Evolutionary conservation across 2,113 vertebrate species (phyloP).

Genomic region (Malurus melanocephalus): DNA sequence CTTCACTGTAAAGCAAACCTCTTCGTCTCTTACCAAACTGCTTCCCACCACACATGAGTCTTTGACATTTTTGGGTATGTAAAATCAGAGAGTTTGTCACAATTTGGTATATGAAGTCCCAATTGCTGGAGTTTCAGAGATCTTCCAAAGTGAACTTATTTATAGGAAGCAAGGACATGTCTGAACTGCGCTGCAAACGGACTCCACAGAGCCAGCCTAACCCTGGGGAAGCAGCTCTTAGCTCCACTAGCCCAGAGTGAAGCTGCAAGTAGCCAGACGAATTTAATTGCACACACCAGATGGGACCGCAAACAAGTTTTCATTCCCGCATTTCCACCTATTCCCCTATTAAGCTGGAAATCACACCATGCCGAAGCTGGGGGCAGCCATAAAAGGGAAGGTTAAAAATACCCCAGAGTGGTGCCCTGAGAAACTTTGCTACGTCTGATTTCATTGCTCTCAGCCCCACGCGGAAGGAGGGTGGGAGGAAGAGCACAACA

Average conservation of each 20-base stretch:
- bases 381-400: not conserved
- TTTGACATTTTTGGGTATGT: fast-evolving
- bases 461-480: not conserved
- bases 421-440: not conserved
- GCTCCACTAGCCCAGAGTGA: fast-evolving
- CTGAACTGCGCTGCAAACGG: fast-evolving
- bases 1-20: not conserved
- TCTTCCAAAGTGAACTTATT: not conserved
- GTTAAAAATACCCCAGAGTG: not conserved
- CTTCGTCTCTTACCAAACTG: not conserved
- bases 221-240: not conserved
- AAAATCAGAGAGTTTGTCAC: not conserved
- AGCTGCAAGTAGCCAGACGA: not conserved
- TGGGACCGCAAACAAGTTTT: fast-evolving
- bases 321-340: not conserved
- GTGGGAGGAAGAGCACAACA: not conserved
- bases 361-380: not conserved
- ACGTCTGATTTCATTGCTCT: not conserved
- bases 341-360: not conserved
- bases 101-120: not conserved
- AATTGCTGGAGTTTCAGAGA: not conserved
- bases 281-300: not conserved
- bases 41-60: not conserved
- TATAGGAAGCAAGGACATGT: not conserved
- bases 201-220: not conserved